Conservation (phyloP, 2,797 vertebrate genomes). For the Euthynnus affinis region DNA sequence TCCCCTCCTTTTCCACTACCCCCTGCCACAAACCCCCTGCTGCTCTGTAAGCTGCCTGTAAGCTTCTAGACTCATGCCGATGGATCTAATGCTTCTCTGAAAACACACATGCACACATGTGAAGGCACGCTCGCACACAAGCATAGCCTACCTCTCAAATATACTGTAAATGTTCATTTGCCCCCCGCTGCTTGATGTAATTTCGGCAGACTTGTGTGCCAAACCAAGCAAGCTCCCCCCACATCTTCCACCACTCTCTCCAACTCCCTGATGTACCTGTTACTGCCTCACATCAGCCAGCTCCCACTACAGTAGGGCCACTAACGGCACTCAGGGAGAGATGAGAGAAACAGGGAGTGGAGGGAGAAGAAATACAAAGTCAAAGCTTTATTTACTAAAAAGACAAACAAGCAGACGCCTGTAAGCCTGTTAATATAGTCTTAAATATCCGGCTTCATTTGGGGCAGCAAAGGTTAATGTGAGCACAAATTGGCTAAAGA, state of each 20-base stretch:
- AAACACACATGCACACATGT: slow-evolving; percentile 59
- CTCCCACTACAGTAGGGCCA: slow-evolving; percentile 51
- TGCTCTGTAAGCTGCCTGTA: slow-evolving; percentile 81
- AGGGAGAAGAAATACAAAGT: slow-evolving; percentile 50
- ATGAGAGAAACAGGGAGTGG: slow-evolving; percentile 32
- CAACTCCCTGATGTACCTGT: slow-evolving; percentile 68
- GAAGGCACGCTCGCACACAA: slow-evolving; percentile 23
- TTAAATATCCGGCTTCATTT: slow-evolving; percentile 49
- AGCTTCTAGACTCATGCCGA: slow-evolving; percentile 77
- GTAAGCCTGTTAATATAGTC: slow-evolving; percentile 52
- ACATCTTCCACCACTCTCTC: slow-evolving; percentile 30
- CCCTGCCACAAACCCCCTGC: slow-evolving; percentile 70
- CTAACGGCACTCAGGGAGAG: slow-evolving; percentile 35
- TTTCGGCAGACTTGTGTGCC: slow-evolving; percentile 70
- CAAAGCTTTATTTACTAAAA: slow-evolving; percentile 60
- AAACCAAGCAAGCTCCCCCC: slow-evolving; percentile 45
- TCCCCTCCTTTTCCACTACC: slow-evolving; percentile 59
- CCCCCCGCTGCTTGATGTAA: slow-evolving; percentile 76
- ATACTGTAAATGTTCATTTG: slow-evolving; percentile 80
- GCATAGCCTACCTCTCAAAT: slow-evolving; percentile 56
- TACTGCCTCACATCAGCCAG: slow-evolving; percentile 65
- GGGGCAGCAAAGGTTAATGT: slow-evolving; percentile 41
- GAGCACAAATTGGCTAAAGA: slow-evolving; percentile 41
- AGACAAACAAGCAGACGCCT: slow-evolving; percentile 47
- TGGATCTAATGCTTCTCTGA: slow-evolving; percentile 73